Percentiles rank a stretch among this genome's conserved stretches.
Evolutionary conservation across 1,140 invertebrate genomes (phyloP).

Genomic region (Bombus picipes): DNA sequence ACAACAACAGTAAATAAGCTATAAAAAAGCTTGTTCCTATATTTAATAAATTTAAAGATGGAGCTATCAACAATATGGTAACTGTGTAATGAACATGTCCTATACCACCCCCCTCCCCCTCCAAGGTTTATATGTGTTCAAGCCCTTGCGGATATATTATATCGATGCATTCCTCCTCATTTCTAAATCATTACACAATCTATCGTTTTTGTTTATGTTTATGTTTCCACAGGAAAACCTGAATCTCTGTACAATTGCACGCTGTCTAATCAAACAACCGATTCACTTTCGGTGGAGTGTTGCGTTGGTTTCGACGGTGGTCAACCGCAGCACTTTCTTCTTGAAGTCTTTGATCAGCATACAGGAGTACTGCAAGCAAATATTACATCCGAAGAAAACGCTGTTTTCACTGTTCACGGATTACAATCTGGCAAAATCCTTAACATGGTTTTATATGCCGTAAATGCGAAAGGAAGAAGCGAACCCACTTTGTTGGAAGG

Average conservation of each 20-base stretch:
- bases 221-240: conserved; percentile 85
- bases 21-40: no score
- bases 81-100: no score
- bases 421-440: conserved; percentile 88
- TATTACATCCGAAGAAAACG: conserved; percentile 86
- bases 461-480: conserved; percentile 93
- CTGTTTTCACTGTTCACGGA: conserved; percentile 87
- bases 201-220: not conserved
- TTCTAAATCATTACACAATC: not conserved
- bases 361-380: conserved; percentile 86
- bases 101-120: accelerated
- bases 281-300: conserved; percentile 90
- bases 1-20: no score
- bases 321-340: conserved; percentile 87
- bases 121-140: no score
- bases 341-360: conserved; percentile 89
- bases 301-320: conserved; percentile 91
- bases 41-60: no score
- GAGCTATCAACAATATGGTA: no score
- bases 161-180: not conserved
- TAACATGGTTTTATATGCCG: conserved; percentile 89
- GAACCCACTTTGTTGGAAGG: conserved; percentile 91
- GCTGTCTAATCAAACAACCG: conserved; percentile 90
- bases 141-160: no score
- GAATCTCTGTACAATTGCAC: conserved; percentile 92